Percentiles rank a stretch among this genome's conserved stretches.
phyloP scores from a whole-genome alignment of 1,140 invertebrate genomes.

The Mya arenaria region DNA sequence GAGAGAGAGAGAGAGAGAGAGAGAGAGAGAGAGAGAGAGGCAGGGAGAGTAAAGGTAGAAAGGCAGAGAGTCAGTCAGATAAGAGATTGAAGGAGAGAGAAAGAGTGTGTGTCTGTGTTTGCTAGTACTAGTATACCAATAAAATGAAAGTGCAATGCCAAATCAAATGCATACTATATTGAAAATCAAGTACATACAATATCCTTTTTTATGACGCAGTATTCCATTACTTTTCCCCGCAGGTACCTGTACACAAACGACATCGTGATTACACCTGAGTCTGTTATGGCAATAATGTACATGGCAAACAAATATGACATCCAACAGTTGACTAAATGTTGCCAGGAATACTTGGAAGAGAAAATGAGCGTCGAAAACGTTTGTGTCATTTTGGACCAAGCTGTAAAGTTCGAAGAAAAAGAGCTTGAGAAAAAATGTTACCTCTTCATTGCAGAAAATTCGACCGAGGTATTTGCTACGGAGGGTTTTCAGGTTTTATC shows the following conservation, averaged over 20 bases:
- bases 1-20: neutral
- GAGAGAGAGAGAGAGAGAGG: too few species aligned
- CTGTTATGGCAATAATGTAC: slow-evolving; percentile 90
- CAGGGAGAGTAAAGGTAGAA: neutral
- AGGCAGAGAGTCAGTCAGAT: neutral
- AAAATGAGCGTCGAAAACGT: slow-evolving; percentile 90
- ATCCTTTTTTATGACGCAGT: too few species aligned
- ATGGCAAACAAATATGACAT: slow-evolving; percentile 93
- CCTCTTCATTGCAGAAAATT: slow-evolving; percentile 4
- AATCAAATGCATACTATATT: too few species aligned
- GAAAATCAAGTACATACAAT: too few species aligned
- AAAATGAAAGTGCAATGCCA: too few species aligned
- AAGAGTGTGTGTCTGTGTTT: too few species aligned
- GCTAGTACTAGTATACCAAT: too few species aligned
- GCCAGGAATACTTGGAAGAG: slow-evolving; percentile 89
- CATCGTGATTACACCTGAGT: slow-evolving; percentile 85
- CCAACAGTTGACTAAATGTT: slow-evolving; percentile 88
- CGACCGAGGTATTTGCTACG: neutral
- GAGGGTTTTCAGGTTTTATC: slow-evolving; percentile 30
- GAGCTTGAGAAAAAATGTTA: slow-evolving; percentile 47
- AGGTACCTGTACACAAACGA: slow-evolving; percentile 61
- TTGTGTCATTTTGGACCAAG: slow-evolving; percentile 74
- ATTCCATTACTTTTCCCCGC: too few species aligned
- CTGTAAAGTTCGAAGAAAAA: slow-evolving; percentile 49
- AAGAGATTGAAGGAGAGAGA: too few species aligned